Evolutionary conservation across 2,113 vertebrate species (phyloP).

Genomic region (Nesoenas mayeri): DNA sequence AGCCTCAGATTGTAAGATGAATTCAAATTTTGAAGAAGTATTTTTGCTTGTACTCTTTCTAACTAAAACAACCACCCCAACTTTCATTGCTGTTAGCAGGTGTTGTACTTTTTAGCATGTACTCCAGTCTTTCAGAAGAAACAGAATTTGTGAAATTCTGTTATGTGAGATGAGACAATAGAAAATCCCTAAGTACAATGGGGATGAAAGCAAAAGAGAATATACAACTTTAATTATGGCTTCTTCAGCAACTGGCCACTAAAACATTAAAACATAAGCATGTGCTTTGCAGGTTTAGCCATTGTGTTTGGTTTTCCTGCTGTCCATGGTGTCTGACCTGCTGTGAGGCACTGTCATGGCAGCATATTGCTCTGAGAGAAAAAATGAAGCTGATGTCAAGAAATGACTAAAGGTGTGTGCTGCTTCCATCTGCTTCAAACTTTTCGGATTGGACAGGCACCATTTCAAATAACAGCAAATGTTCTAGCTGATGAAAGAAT

Average conservation of each 20-base stretch:
- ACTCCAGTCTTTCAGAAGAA: neutral
- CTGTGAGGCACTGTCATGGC: neutral
- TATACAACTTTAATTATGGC: neutral
- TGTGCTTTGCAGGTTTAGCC: neutral
- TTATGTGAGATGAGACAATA: neutral
- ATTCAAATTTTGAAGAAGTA: neutral
- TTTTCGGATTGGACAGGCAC: neutral
- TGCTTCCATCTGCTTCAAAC: conserved; percentile 44
- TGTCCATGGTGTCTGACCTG: neutral
- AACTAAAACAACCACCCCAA: neutral
- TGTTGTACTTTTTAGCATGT: neutral
- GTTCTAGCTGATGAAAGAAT: conserved; percentile 7
- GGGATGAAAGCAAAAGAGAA: neutral
- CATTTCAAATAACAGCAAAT: conserved; percentile 57
- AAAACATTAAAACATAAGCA: neutral
- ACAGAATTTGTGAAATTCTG: neutral
- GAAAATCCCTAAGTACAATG: neutral
- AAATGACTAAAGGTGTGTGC: neutral
- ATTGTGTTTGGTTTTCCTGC: neutral
- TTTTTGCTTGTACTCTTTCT: neutral
- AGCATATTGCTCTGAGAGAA: neutral
- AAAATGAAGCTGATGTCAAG: neutral
- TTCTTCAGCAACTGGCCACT: neutral
- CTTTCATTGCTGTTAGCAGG: neutral
- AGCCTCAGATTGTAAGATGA: neutral